Evolutionary conservation across 2,797 vertebrate species (phyloP).

Genomic region (Phylloscopus collybita): DNA sequence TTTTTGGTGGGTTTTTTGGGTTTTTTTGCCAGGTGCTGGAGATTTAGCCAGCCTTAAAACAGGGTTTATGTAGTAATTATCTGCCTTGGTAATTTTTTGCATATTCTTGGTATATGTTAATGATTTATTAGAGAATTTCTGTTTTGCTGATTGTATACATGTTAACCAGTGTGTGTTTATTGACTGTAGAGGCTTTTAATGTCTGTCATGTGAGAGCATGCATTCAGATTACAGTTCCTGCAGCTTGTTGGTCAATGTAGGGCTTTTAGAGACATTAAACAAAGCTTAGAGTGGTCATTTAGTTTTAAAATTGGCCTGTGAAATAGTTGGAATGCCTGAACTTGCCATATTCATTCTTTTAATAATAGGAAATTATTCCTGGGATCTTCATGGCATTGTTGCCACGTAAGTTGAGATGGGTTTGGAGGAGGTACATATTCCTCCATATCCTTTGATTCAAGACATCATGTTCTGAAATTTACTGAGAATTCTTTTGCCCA

Average conservation of each 20-base stretch:
- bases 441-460: not conserved
- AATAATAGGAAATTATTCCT: not conserved
- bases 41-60: not conserved
- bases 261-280: not conserved
- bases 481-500: not conserved
- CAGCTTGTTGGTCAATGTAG: rapidly evolving
- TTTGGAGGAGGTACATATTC: not conserved
- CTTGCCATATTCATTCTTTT: not conserved
- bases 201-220: not conserved
- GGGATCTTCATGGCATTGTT: not conserved
- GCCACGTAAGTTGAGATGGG: rapidly evolving
- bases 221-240: not conserved
- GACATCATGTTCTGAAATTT: not conserved
- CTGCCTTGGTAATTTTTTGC: not conserved
- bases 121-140: not conserved
- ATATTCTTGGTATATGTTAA: not conserved
- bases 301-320: not conserved
- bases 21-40: not conserved
- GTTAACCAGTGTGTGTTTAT: not conserved
- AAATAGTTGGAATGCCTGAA: not conserved
- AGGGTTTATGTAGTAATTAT: not conserved
- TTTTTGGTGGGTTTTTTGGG: too few species aligned
- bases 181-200: not conserved
- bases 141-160: not conserved
- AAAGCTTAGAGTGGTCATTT: not conserved